A percentile compares a stretch with the other conserved stretches of the same genome.
phyloP scores from a whole-genome alignment of 2,797 vertebrate species.

The Bucorvus abyssinicus region DNA sequence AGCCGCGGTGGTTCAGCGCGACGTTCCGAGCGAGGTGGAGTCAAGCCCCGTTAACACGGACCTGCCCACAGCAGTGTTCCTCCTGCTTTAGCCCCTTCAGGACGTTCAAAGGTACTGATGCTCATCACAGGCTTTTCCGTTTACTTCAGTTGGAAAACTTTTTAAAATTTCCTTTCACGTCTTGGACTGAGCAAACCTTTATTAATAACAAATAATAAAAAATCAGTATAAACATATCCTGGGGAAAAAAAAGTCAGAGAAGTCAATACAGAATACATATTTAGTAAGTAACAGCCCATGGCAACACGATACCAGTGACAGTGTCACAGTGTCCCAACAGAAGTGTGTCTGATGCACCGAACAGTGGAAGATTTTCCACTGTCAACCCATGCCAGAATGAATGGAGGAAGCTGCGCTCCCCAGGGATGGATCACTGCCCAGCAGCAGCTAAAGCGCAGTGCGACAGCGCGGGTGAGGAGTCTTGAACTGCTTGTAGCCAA shows the following conservation, averaged over 20 bases:
- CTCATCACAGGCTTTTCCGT: background rate
- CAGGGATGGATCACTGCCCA: background rate
- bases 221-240: background rate
- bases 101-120: too few species aligned
- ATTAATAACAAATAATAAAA: background rate
- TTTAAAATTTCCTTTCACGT: background rate
- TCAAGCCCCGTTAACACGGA: too few species aligned
- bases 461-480: accelerated
- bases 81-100: background rate
- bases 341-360: background rate
- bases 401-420: background rate
- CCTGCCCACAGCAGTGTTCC: accelerated
- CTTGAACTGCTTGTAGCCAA: background rate
- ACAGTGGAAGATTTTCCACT: background rate
- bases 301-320: too few species aligned
- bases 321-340: background rate
- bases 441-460: background rate
- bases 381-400: background rate
- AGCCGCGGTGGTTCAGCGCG: background rate
- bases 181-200: background rate
- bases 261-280: background rate
- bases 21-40: too few species aligned
- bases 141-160: background rate
- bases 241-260: background rate
- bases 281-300: background rate